These are phyloP conservation scores for Fragum whitleyi DNA, from an alignment of 2,888 invertebrate species.

Conservation along the genomic window DNA sequence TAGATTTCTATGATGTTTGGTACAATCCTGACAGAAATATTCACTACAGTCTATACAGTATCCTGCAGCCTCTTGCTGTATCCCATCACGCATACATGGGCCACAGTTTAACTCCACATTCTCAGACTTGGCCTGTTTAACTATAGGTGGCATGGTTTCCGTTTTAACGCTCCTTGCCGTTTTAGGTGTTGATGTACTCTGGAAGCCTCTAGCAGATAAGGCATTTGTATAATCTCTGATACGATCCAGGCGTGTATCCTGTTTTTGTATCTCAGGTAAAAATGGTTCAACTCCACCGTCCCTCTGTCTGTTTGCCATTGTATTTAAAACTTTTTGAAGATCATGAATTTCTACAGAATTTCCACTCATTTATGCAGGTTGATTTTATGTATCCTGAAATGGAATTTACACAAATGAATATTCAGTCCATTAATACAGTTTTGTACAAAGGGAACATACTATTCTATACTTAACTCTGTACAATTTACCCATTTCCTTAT, in stretches of 20 bases:
- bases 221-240: conserved; percentile 49
- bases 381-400: background rate
- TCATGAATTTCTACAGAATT: conserved; percentile 41
- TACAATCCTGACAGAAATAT: conserved; percentile 60
- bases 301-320: conserved; percentile 29
- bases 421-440: too few relatives aligned
- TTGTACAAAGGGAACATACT: too few relatives aligned
- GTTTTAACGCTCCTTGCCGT: conserved; percentile 4
- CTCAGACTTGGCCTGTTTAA: conserved; percentile 48
- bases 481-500: too few relatives aligned
- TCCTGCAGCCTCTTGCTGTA: conserved; percentile 55
- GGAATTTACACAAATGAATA: too few relatives aligned
- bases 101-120: conserved; percentile 59
- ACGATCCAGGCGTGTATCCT: conserved; percentile 41
- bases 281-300: background rate
- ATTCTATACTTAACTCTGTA: too few relatives aligned
- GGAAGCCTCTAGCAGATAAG: conserved; percentile 23
- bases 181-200: conserved; percentile 16
- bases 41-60: conserved; percentile 62
- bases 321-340: conserved; percentile 40
- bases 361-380: conserved; percentile 47
- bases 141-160: background rate
- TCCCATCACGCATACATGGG: conserved; percentile 53
- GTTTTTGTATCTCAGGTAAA: conserved; percentile 33
- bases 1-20: conserved; percentile 63